These are phyloP conservation scores for Bufo gargarizans DNA, from an alignment of 2,113 vertebrate species.

Conservation along the genomic window DNA sequence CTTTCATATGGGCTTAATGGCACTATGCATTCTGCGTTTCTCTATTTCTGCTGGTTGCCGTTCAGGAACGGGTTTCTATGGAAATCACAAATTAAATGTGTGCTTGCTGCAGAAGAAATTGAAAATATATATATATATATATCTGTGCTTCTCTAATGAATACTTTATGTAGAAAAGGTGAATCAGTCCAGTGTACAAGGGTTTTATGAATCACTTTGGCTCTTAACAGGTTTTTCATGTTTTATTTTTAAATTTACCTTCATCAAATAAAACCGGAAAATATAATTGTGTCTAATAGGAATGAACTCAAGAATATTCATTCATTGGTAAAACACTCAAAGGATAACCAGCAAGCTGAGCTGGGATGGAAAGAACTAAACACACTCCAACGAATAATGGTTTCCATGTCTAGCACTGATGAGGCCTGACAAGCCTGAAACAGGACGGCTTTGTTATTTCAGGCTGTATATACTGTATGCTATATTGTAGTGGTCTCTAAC, in stretches of 20 bases:
- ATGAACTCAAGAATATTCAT: background rate
- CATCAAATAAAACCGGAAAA: too few relatives aligned
- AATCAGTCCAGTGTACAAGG: background rate
- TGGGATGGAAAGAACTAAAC: background rate
- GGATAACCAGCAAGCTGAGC: too few relatives aligned
- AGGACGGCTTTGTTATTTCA: background rate
- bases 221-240: background rate
- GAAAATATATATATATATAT: background rate
- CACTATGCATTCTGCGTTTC: background rate
- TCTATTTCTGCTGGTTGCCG: background rate
- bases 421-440: background rate
- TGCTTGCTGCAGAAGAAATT: background rate
- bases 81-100: slow-evolving; percentile 31
- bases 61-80: slow-evolving; percentile 30
- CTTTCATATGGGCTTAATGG: background rate
- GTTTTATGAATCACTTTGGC: background rate
- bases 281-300: background rate
- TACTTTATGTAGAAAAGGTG: background rate
- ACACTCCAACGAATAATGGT: background rate
- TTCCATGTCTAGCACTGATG: background rate
- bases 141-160: background rate
- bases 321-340: too few relatives aligned
- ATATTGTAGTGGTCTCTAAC: too few relatives aligned
- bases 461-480: too few relatives aligned
- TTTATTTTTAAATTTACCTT: background rate